Conservation (phyloP, 1,140 invertebrate species). For the Drosophila lacertosa region DNA sequence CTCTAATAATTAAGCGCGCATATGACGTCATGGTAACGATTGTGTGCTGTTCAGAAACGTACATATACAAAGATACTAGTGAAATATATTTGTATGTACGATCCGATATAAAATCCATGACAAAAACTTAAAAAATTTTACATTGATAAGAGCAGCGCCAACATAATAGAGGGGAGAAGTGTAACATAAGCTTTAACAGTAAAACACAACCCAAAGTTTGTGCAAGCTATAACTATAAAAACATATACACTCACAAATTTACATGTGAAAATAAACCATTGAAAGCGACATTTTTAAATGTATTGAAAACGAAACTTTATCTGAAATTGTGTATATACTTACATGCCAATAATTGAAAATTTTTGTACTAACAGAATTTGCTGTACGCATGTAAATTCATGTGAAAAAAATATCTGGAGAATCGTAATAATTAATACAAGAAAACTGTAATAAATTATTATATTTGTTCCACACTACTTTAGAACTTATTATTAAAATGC, state of each 20-base stretch:
- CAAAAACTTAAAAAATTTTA: slow-evolving; percentile 39
- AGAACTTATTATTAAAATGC: slow-evolving; percentile 34
- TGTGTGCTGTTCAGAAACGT: slow-evolving; percentile 18
- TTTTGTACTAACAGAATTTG: neutral
- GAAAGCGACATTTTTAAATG: slow-evolving; percentile 18
- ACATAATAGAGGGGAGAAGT: neutral
- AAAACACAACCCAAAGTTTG: neutral
- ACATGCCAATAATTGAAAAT: slow-evolving; percentile 17
- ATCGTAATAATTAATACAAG: slow-evolving; percentile 13
- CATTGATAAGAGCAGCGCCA: slow-evolving; percentile 18
- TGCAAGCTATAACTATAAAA: slow-evolving; percentile 14
- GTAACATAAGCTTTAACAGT: slow-evolving; percentile 7
- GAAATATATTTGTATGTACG: neutral
- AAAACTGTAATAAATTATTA: slow-evolving; percentile 16
- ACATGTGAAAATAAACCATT: neutral
- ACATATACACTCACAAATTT: slow-evolving; percentile 14
- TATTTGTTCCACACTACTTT: neutral
- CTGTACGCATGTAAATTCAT: neutral
- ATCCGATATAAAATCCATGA: slow-evolving; percentile 32
- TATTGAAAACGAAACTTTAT: slow-evolving; percentile 25
- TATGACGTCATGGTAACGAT: slow-evolving; percentile 46
- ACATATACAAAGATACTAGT: neutral
- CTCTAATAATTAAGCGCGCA: slow-evolving; percentile 20
- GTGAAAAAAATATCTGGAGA: neutral
- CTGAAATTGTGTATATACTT: slow-evolving; percentile 27